Evolutionary conservation across 2,797 vertebrate genomes (phyloP).

Genomic region (Chelon auratus): DNA sequence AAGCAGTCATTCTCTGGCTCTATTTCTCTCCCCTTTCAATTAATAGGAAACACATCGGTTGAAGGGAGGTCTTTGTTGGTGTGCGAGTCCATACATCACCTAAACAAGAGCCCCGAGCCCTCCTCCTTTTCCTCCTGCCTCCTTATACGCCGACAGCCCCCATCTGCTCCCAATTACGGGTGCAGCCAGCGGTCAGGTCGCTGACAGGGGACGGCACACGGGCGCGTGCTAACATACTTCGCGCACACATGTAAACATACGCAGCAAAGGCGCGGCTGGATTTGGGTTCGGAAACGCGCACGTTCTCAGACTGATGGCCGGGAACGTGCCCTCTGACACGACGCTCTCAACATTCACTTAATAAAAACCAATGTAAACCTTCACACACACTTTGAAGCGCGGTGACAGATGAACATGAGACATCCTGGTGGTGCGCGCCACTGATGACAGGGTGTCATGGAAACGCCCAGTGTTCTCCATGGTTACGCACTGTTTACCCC

Average conservation of each 20-base stretch:
- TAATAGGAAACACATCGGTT: slow-evolving; percentile 77
- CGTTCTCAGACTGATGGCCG: slow-evolving; percentile 14
- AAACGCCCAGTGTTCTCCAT: slow-evolving; percentile 79
- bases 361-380: slow-evolving; percentile 43
- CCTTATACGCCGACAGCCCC: slow-evolving; percentile 66
- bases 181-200: slow-evolving; percentile 84
- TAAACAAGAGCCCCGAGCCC: slow-evolving; percentile 73
- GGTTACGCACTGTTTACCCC: slow-evolving; percentile 79
- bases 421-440: slow-evolving; percentile 64
- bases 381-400: slow-evolving; percentile 26
- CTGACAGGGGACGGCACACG: slow-evolving; percentile 48
- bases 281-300: slow-evolving; percentile 31
- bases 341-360: slow-evolving; percentile 16
- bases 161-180: slow-evolving; percentile 86
- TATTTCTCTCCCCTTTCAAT: slow-evolving; percentile 73
- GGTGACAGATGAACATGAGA: slow-evolving; percentile 75
- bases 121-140: slow-evolving; percentile 16
- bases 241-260: slow-evolving; percentile 52
- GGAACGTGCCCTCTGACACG: slow-evolving; percentile 15
- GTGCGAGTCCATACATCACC: slow-evolving; percentile 83
- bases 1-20: slow-evolving; percentile 54
- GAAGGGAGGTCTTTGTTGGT: slow-evolving; percentile 78
- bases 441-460: slow-evolving; percentile 81
- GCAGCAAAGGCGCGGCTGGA: slow-evolving; percentile 22
- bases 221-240: slow-evolving; percentile 30